Conservation (phyloP, 30 jellyfish, hydroid and myxozoan species). For the Nemopilema nomurai region DNA sequence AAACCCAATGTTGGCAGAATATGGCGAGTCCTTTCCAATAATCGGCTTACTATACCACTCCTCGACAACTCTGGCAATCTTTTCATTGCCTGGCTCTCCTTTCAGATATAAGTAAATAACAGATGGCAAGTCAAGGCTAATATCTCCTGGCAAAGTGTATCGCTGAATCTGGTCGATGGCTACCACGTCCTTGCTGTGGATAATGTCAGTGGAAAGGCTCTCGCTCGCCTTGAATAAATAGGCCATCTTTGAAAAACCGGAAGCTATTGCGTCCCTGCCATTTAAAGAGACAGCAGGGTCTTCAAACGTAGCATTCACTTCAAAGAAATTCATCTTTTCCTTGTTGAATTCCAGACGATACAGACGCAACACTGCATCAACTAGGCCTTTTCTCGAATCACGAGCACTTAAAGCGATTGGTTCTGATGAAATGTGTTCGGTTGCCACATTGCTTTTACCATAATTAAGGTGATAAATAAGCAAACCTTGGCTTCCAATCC, state of each 20-base stretch:
- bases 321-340: constrained; percentile 24
- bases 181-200: constrained; percentile 43
- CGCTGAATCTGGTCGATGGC: constrained; percentile 42
- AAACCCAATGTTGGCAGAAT: constrained; percentile 48
- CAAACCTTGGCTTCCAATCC: constrained; percentile 66
- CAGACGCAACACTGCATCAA: constrained; percentile 47
- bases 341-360: constrained; percentile 19
- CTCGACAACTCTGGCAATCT: constrained; percentile 36
- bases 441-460: constrained; percentile 26
- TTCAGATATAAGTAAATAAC: constrained; percentile 28
- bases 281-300: constrained; percentile 48
- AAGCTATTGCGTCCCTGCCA: constrained; percentile 33
- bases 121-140: constrained; percentile 39
- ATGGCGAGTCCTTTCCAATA: constrained; percentile 46
- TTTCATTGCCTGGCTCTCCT: constrained; percentile 58
- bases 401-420: constrained; percentile 36
- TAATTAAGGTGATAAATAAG: constrained; percentile 41
- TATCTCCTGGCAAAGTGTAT: constrained; percentile 25
- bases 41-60: constrained; percentile 55
- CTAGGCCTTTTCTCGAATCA: constrained; percentile 27
- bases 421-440: constrained; percentile 15
- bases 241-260: constrained; percentile 39
- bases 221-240: constrained; percentile 28
- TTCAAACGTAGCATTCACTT: constrained; percentile 37
- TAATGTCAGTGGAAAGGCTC: constrained; percentile 16